Conservation (phyloP, 2,113 vertebrate species). For the Microcebus tavaratra region DNA sequence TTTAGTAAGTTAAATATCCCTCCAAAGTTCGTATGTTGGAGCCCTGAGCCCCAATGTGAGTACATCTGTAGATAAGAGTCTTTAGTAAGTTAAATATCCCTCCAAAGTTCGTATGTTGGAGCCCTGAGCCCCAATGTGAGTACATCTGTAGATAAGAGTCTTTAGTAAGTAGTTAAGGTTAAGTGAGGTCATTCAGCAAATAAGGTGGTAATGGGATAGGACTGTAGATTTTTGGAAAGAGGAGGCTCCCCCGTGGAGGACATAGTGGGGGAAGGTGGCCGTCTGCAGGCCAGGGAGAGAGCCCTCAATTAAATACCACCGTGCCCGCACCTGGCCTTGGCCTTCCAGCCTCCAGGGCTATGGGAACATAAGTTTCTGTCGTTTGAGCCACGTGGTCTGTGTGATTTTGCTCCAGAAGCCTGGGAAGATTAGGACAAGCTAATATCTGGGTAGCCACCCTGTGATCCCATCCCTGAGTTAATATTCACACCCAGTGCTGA, state of each 20-base stretch:
- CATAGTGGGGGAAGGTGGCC: neutral
- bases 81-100: neutral
- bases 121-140: neutral
- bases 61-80: too few relatives aligned
- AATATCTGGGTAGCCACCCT: neutral
- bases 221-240: neutral
- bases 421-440: neutral
- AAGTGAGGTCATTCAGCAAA: neutral
- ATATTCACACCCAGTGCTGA: neutral
- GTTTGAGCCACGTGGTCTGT: neutral
- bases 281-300: neutral
- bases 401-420: neutral
- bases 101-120: neutral
- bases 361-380: neutral
- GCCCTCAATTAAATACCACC: neutral
- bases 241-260: neutral
- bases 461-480: neutral
- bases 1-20: neutral
- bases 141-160: neutral
- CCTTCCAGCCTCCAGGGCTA: neutral
- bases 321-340: neutral
- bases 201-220: neutral
- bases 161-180: neutral
- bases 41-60: neutral
- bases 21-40: neutral